A percentile compares a stretch with the other conserved stretches of the same genome.
Evolutionary conservation across 2,888 invertebrate genomes (phyloP).

Genomic region (Chloroclysta siterata): DNA sequence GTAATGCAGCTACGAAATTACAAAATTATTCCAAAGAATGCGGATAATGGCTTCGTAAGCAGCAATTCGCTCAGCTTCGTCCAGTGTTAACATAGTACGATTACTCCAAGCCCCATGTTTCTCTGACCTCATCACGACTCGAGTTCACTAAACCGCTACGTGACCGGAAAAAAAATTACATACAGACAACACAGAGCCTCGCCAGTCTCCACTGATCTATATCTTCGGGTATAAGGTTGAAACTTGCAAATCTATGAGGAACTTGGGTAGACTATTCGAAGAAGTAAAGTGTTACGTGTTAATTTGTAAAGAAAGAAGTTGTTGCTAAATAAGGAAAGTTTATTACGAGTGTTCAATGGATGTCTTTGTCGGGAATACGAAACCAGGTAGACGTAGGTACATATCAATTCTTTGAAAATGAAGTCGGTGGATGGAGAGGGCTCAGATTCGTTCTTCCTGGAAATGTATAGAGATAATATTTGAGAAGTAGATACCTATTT

Average conservation of each 20-base stretch:
- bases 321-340: conserved; percentile 42
- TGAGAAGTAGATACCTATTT: no score
- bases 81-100: conserved; percentile 45
- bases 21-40: conserved; percentile 30
- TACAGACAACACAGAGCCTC: conserved; percentile 23
- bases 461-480: no score
- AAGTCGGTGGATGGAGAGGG: no score
- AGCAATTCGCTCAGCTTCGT: conserved; percentile 38
- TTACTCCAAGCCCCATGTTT: conserved; percentile 46
- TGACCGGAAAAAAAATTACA: conserved; percentile 68
- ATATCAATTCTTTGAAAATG: background rate
- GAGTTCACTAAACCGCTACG: conserved; percentile 71
- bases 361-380: conserved; percentile 25
- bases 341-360: conserved; percentile 26
- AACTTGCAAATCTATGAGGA: conserved; percentile 6
- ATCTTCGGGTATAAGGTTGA: conserved; percentile 28
- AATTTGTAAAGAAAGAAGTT: conserved; percentile 40
- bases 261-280: conserved; percentile 7
- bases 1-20: conserved; percentile 17
- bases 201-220: conserved; percentile 20
- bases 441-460: no score
- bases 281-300: conserved; percentile 37
- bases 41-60: conserved; percentile 38
- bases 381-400: background rate
- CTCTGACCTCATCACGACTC: conserved; percentile 59